Base-by-base conservation (phyloP, 2,888 invertebrate species). In the Pandemis corylana region DNA sequence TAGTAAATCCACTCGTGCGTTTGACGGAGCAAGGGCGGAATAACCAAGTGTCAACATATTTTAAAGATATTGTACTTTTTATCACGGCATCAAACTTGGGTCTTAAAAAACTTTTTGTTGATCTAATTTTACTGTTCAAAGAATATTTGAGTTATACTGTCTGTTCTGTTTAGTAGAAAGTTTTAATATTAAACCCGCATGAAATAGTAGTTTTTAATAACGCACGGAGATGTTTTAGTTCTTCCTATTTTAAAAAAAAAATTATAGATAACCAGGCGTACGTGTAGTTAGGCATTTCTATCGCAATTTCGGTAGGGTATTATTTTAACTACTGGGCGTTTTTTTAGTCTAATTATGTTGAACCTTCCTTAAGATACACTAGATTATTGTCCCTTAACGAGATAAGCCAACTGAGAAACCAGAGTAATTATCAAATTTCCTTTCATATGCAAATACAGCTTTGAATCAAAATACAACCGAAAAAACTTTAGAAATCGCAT, bases 21-120 rank as follows among this genome's bases (percentile, higher is more conserved):
- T 59, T 77, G 79, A 71, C 75, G 76, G 76, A 80, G 79, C 85
- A 80, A 76, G 82, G 77, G 81, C 82, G 79, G 89, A 90, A 89
- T 90, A 88, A 85, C 84, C 89, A 88, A 82, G 82, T 78, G 78
- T 72, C 81, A 84, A 83, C 81, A 85, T 82, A 83, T 80, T 72
- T 59, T 59, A 28, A 59, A 28, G 12, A 59, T 28, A 59, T 59
- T 28, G 20, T 59, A 42, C 46, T 61, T 46, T 51, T 49, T 61
- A 61, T 62, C 61, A 20, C 56, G 28, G 28, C 56, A 53, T 15
- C 53, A 56, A 20, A 56, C 59, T 59, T 59, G 28, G 10, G 59
- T 28, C 12, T 28, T 59, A 4, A 10, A 59, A 59, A 20, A n/a
- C 20, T 20, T 28, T 28, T 59, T 28, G 59, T 28, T 59, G 59